Percentiles rank a stretch among this genome's conserved stretches.
Evolutionary conservation across 2,888 invertebrate genomes (phyloP).

Genomic region (Netelia melanura): DNA sequence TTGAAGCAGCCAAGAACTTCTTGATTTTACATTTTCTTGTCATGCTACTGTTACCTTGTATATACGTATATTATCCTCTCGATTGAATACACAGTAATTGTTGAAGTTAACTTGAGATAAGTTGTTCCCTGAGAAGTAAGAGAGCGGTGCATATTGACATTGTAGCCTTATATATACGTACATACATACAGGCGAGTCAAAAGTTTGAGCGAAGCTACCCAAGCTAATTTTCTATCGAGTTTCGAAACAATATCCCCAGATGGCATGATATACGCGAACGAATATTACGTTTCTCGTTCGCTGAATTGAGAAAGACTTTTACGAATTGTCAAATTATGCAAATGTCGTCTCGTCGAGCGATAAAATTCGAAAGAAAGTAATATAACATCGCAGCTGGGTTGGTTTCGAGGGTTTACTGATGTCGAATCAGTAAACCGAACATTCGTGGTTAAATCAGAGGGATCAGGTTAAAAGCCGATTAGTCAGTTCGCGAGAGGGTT

Average conservation of each 20-base stretch:
- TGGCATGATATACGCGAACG: not conserved
- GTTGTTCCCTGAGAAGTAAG: not conserved
- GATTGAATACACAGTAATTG: constrained; percentile 37
- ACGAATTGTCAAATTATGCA: constrained; percentile 58
- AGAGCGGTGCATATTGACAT: not conserved
- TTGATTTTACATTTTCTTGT: constrained; percentile 42
- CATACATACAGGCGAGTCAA: not conserved
- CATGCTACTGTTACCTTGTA: not conserved
- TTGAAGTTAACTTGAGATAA: constrained; percentile 18
- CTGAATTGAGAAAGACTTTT: constrained; percentile 41
- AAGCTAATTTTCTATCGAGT: constrained; percentile 2
- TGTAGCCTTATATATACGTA: not conserved
- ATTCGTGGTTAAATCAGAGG: constrained; percentile 2
- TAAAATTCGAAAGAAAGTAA: constrained; percentile 23
- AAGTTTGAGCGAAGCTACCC: not conserved
- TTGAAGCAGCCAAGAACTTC: constrained; percentile 37
- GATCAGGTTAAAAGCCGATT: constrained; percentile 24
- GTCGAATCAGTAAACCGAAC: not conserved
- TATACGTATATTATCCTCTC: not conserved
- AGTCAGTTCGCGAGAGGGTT: not conserved
- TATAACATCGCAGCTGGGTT: constrained; percentile 16
- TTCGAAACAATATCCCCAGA: constrained; percentile 17
- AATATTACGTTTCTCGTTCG: constrained; percentile 24
- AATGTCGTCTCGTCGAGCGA: constrained; percentile 25
- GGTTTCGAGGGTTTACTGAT: not conserved